Evolutionary conservation across 2,888 invertebrate genomes (phyloP), one percentile per base, ranked within the genome.

Genomic region (Lasius platythorax): DNA sequence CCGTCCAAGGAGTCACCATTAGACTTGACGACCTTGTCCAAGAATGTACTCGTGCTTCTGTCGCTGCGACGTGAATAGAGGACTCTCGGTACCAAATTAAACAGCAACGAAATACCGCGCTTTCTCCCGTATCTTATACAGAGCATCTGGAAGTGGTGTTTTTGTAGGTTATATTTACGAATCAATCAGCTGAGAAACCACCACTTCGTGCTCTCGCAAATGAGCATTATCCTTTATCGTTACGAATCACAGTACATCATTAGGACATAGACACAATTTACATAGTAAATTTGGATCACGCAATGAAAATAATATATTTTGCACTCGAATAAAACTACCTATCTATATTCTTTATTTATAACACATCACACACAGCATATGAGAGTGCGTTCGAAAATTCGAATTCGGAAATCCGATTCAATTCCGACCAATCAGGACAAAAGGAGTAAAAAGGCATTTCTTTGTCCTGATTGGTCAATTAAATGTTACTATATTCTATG

Each of bases 1-100:
- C 93, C 93, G 40, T 92, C 93, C 9, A 92, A 81, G 5, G 92
- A 86, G 82, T 93, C 93, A 4, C 86, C 84, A 75, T 92, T 90
- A 18, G 93, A 84, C 61, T 93, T 93, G 23, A 94, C 85, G n/a
- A 93, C 78, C 67, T 92, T 94, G 85, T 93, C 2, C 8, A 53
- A n/a, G 8, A 8, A 94, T 6, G 94, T 88, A 82, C 88, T 92
- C 0, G 91, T 94, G 70, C 91, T 94, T 76, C 93, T 92, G 23
- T 94, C 93, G 76, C 93, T 94, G 11, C 94, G 92, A 83, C 94
- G 91, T 3, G 94, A 95, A 87, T 94, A 94, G 76, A 89, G 89
- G 3, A 89, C 92, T 83, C 90, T 93, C 68, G 90, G 86, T 58
- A 94, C 68, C 9, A 92, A 66, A 84, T 91, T 93, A 67, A 92